Conservation (phyloP, 1,140 invertebrate genomes). For the Drosophila ambigua region DNA sequence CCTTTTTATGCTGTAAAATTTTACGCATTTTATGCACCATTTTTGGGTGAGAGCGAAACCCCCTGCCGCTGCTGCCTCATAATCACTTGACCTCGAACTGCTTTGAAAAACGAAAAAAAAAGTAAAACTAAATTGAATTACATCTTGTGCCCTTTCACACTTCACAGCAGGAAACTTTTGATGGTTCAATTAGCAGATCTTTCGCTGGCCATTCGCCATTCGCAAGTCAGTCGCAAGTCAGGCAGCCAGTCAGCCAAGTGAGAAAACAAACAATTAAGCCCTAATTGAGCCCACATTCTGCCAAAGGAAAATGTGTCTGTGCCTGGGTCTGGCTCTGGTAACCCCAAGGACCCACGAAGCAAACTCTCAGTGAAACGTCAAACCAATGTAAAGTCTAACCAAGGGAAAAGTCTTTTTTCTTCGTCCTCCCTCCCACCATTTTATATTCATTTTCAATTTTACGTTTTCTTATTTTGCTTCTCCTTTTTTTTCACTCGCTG, state of each 20-base stretch:
- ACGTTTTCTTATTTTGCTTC: conserved; percentile 16
- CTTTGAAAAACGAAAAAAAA: background rate
- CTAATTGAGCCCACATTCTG: conserved; percentile 65
- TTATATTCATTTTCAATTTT: conserved; percentile 25
- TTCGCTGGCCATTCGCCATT: no score
- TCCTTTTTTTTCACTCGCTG: conserved; percentile 9
- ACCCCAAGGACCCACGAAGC: conserved; percentile 8
- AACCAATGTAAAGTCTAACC: no score
- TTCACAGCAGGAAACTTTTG: conserved; percentile 49
- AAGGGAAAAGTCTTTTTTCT: background rate
- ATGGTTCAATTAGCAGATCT: conserved; percentile 60
- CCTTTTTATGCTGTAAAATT: conserved; percentile 38
- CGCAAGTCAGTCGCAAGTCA: background rate
- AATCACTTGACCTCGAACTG: no score
- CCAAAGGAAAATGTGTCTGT: conserved; percentile 29
- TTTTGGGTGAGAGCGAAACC: conserved; percentile 45
- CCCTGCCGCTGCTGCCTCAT: conserved; percentile 1
- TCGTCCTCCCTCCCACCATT: conserved; percentile 4
- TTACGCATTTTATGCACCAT: conserved; percentile 68
- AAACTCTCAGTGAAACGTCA: conserved; percentile 14
- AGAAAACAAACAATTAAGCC: conserved; percentile 63
- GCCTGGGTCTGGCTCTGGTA: conserved; percentile 14
- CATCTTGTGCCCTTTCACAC: conserved; percentile 54
- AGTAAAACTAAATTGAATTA: conserved; percentile 41
- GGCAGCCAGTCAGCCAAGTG: conserved; percentile 42